Evolutionary conservation across 2,113 vertebrate genomes (phyloP), one percentile per base, ranked within the genome.

Genomic region (Tetrao urogallus): DNA sequence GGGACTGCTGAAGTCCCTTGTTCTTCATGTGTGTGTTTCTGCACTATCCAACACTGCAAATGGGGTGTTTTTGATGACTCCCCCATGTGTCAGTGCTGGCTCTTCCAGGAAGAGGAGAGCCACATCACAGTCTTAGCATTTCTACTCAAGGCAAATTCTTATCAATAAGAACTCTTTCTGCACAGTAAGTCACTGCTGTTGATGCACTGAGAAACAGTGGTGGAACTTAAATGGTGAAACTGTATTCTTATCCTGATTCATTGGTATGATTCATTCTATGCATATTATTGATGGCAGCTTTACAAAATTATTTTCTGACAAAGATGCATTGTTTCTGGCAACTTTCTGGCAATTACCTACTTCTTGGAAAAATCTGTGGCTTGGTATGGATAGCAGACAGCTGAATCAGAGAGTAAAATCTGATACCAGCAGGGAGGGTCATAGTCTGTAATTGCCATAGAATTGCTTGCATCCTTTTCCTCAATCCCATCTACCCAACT

Each of bases 251-350:
- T 43, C 48, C 43, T 66, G n/a, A 45, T 91, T 88, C 75, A 32
- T 36, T 42, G 43, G 14, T 82, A 5, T 88, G 75, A 80, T 77
- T 93, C 60, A 56, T 80, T 90, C 36, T 50, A 3, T 86, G 78
- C 10, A 8, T 76, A 15, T 71, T 67, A 34, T 34, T 86, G 85
- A 56, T 82, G 87, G 57, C 52, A 52, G 32, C 3, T 8, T 77
- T 70, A 67, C 25, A 82, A 42, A 81, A 69, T 81, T 86, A 16
- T 63, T 91, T 88, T 88, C 75, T 88, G 88, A 80, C 86, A 69
- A 82, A 91, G 81, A 69, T 58, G 20, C 28, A 28, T 86, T 82
- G 54, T 77, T 82, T 89, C 45, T 88, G 88, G 57, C 43, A 65
- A 66, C 58, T 84, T 73, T 77, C 38, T 89, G 66, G 17, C 57